Base-by-base conservation (phyloP, 2,113 vertebrate genomes). In the Prolemur simus region DNA sequence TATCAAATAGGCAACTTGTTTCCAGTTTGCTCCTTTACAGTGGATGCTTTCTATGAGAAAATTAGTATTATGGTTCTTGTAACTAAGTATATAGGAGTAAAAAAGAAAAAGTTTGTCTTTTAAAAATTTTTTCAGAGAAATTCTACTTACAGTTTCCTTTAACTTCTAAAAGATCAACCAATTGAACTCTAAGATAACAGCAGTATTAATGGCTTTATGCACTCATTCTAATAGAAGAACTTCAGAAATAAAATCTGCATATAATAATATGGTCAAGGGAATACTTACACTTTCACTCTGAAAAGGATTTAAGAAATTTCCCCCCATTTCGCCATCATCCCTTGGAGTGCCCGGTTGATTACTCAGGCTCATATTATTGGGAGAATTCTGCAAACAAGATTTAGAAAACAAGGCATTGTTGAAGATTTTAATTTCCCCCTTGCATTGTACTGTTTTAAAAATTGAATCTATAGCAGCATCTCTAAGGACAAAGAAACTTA, bases 281-380 rank as follows among this genome's bases (percentile, higher is more conserved):
- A 96, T 98, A 99, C 99, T 98, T 97, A 99, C 99, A 69, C 99
- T 99, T 98, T 99, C 99, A 96, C 99, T 99, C 99, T 99, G 99
- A 98, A 99, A 99, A 97, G 99, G 99, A 98, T 99, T 99, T 98
- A 99, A 99, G 99, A 99, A 99, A 98, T 99, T 99, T 97, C 99
- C 99, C 96, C 99, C 99, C 99, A 99, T 99, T 98, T 99, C 99
- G 87, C 99, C 99, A 49, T 99, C 99, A 98, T 99, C 99, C 95
- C 99, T 99, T 90, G 99, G 99, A 95, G 99, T 99, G 97, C 99
- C 99, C 21, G 99, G 99, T 97, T 99, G 99, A 98, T 99, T 99
- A 98, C 99, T 99, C 99, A 99, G 99, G 98, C 99, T 99, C 97
- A 99, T 99, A 98, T 99, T 99, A 98, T 99, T 99, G 96, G 99